These are phyloP conservation scores for Agraylea sexmaculata DNA, from an alignment of 1,140 invertebrate species.

Conservation along the genomic window DNA sequence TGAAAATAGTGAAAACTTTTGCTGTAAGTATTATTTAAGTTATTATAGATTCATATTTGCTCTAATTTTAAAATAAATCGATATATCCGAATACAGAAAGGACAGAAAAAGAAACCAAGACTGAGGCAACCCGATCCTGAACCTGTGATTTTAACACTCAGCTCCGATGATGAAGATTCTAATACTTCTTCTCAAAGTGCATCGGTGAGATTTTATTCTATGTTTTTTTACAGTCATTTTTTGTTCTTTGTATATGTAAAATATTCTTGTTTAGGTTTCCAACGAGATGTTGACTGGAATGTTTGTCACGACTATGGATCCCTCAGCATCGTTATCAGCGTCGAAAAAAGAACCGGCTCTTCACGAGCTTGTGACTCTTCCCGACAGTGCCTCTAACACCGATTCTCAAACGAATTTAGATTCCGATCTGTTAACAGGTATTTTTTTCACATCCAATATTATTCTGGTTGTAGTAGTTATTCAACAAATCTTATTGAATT, in stretches of 20 bases:
- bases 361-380: constrained; percentile 21
- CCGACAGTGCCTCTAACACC: constrained; percentile 14
- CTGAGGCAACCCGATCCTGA: constrained; percentile 42
- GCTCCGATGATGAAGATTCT: constrained; percentile 50
- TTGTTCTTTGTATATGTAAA: not conserved
- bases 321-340: constrained; percentile 14
- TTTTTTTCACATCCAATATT: too few species aligned
- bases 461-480: too few species aligned
- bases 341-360: constrained; percentile 42
- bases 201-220: constrained; percentile 10
- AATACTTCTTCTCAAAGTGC: constrained; percentile 28
- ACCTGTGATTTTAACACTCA: constrained; percentile 49
- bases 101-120: constrained; percentile 20
- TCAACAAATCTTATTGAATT: too few species aligned
- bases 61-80: constrained; percentile 4
- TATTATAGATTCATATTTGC: not conserved
- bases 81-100: not conserved
- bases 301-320: constrained; percentile 8
- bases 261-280: constrained; percentile 4
- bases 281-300: constrained; percentile 10
- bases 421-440: not conserved
- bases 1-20: constrained; percentile 32
- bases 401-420: constrained; percentile 20
- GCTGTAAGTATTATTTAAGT: constrained; percentile 15
- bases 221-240: not conserved